Evolutionary conservation across 2,797 vertebrate species (phyloP), one percentile per base, ranked within the genome.

Genomic region (Chaetodon trifasciatus): DNA sequence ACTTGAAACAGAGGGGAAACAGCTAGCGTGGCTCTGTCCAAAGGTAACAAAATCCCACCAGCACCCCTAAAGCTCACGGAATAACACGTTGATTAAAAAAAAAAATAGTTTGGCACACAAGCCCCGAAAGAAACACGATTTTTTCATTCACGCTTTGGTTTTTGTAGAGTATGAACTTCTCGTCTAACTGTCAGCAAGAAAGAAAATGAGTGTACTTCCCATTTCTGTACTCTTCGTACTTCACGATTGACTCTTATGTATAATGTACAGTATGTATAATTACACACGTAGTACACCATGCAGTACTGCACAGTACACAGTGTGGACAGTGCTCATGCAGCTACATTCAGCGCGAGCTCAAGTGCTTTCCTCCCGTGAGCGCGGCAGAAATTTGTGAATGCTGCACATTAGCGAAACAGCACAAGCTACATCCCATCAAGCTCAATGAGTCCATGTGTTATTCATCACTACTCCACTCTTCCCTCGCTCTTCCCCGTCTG

Each of bases 381-480:
- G 44, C 71, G 40, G 79, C 81, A 76, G 72, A 84, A 91, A 91
- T 74, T 87, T 91, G 89, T 88, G 80, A 93, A 91, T 83, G 85
- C 82, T 84, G 81, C 88, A 87, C 81, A 81, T 81, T 79, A 78
- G 74, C 17, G 6, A 53, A 57, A 67, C 82, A 53, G 76, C 75
- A 32, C 74, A 55, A 50, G 72, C 83, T 77, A 50, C 82, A 74
- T 83, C 87, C 70, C 86, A 78, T 85, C 88, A 79, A 83, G 80
- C 82, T 78, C 87, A 88, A 79, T 79, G 86, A 89, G 86, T 89
- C 85, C 61, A 73, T 76, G 85, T 90, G 87, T 75, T 87, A 78
- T 66, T 86, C 82, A 78, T 86, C 73, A 79, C 70, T 57, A 68
- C 79, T 76, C 69, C 0, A 17, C 70, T 64, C 71, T 63, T 32